Evolutionary conservation across 2,888 invertebrate species (phyloP).

Genomic region (Meta bourneti): DNA sequence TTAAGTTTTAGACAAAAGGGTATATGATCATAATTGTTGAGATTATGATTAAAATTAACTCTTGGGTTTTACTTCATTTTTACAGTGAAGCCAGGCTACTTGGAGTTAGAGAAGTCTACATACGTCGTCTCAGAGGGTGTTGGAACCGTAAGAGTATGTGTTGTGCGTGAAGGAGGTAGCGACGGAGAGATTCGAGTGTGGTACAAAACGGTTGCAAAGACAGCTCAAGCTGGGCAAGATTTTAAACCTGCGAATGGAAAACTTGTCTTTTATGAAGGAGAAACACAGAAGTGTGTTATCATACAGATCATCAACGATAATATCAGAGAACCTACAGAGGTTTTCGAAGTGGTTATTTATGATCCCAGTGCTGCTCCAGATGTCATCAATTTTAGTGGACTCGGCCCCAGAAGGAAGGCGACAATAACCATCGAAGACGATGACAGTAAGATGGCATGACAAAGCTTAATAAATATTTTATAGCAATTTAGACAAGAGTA

Average conservation of each 20-base stretch:
- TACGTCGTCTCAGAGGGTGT: conserved; percentile 12
- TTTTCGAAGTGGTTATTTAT: conserved; percentile 81
- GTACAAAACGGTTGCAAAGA: conserved; percentile 83
- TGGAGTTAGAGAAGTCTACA: conserved; percentile 1
- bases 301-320: conserved; percentile 83
- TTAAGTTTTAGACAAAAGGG: no score
- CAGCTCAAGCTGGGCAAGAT: conserved; percentile 83
- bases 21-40: no score
- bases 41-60: no score
- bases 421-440: neutral
- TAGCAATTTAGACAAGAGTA: no score
- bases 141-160: neutral
- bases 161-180: conserved; percentile 25
- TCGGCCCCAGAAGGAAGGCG: neutral
- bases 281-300: conserved; percentile 82
- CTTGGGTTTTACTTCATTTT: neutral
- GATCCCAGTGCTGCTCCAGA: conserved; percentile 57
- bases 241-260: conserved; percentile 83
- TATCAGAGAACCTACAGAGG: conserved; percentile 84
- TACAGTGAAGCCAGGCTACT: conserved; percentile 30
- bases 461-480: no score
- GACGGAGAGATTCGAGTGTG: conserved; percentile 9
- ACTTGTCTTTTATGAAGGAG: conserved; percentile 82
- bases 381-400: neutral
- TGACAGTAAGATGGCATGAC: neutral